These are phyloP conservation scores for Dusona sp. DNA, from an alignment of 2,888 invertebrate species.

Conservation along the genomic window DNA sequence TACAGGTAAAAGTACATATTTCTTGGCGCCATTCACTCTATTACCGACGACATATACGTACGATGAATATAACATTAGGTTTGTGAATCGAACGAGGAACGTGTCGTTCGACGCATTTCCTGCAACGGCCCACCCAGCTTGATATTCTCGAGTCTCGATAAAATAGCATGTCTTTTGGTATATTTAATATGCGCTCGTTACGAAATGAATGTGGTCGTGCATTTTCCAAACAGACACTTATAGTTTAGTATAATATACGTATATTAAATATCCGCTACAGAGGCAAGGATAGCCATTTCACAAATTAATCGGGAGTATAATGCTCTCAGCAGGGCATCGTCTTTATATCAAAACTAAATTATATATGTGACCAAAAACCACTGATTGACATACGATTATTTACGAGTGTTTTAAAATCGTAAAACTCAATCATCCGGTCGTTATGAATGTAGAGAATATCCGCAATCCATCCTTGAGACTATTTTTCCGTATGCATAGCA, in stretches of 20 bases:
- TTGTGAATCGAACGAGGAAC: conserved; percentile 30
- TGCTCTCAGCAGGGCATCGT: conserved; percentile 1
- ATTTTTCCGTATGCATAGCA: neutral
- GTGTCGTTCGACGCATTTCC: conserved; percentile 54
- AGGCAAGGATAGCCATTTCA: neutral
- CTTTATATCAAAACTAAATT: conserved; percentile 18
- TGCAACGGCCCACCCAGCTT: conserved; percentile 59
- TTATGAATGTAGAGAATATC: conserved; percentile 1
- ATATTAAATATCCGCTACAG: conserved; percentile 9
- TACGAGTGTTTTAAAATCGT: conserved; percentile 2
- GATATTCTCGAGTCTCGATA: conserved; percentile 46
- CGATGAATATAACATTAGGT: conserved; percentile 50
- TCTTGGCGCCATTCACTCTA: conserved; percentile 54
- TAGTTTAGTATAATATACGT: conserved; percentile 1
- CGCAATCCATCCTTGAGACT: neutral
- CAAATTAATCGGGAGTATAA: conserved; percentile 26
- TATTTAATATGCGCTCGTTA: conserved; percentile 39
- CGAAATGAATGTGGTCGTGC: conserved; percentile 52
- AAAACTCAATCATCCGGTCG: neutral
- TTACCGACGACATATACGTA: conserved; percentile 34
- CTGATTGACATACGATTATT: conserved; percentile 23
- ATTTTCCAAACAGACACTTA: conserved; percentile 36
- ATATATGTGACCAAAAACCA: neutral
- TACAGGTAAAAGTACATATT: conserved; percentile 51
- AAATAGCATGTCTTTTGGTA: conserved; percentile 47